Conservation (phyloP, 1,140 invertebrate genomes). For the Helicoverpa zea region DNA sequence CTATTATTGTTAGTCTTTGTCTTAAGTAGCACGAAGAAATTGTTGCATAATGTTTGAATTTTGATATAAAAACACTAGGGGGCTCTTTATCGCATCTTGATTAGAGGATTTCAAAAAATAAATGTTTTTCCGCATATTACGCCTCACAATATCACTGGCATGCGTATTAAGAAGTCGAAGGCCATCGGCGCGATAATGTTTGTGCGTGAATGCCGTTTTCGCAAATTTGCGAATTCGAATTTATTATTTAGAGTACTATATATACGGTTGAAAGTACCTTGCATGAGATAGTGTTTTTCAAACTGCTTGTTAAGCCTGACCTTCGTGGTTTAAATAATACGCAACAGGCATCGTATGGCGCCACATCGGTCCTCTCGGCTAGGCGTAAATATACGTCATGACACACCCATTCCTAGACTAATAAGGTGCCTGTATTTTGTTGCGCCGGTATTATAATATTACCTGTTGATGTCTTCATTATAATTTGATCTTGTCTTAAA, state of each 20-base stretch:
- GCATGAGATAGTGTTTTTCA: slow-evolving; percentile 53
- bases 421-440: slow-evolving; percentile 68
- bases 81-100: slow-evolving; percentile 23
- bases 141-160: slow-evolving; percentile 45
- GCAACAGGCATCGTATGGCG: slow-evolving; percentile 68
- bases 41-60: neutral
- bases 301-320: slow-evolving; percentile 66
- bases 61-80: neutral
- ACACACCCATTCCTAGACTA: slow-evolving; percentile 83
- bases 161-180: slow-evolving; percentile 51
- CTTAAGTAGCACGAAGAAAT: neutral
- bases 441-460: slow-evolving; percentile 41
- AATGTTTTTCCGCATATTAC: slow-evolving; percentile 46
- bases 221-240: slow-evolving; percentile 39
- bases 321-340: slow-evolving; percentile 82
- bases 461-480: neutral
- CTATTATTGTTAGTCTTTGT: neutral
- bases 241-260: slow-evolving; percentile 29
- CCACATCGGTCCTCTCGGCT: slow-evolving; percentile 56
- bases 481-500: slow-evolving; percentile 23
- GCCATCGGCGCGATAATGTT: slow-evolving; percentile 51
- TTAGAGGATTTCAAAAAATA: slow-evolving; percentile 25
- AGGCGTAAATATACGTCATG: slow-evolving; percentile 79
- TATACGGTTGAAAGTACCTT: slow-evolving; percentile 71
- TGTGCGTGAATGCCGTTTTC: slow-evolving; percentile 45